phyloP scores from a whole-genome alignment of 2,797 vertebrate genomes.

The Etheostoma perlongum region DNA sequence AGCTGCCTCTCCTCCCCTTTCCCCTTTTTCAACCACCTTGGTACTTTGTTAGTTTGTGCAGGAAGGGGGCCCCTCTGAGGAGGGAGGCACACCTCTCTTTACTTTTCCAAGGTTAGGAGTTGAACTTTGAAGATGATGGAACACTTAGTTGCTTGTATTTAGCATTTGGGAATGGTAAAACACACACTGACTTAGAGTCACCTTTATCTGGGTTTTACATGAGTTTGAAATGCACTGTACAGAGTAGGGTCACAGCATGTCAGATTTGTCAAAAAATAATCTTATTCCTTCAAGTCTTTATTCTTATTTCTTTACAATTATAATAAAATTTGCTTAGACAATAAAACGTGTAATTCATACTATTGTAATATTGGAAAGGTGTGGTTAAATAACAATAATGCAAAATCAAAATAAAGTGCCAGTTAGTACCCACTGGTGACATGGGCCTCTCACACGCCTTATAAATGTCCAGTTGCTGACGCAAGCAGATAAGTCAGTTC shows the following conservation, averaged over 20 bases:
- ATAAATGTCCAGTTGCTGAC: slow-evolving; percentile 43
- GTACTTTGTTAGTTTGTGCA: slow-evolving; percentile 42
- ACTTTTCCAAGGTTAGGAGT: slow-evolving; percentile 49
- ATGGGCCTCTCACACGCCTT: slow-evolving; percentile 17
- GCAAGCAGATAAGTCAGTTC: slow-evolving; percentile 46
- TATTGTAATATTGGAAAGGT: not conserved
- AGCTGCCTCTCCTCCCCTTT: slow-evolving; percentile 2
- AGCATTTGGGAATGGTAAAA: slow-evolving; percentile 21
- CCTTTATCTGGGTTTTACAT: not conserved
- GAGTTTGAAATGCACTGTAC: slow-evolving; percentile 4
- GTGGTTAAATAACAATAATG: not conserved
- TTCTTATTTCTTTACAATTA: not conserved
- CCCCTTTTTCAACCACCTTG: slow-evolving; percentile 39
- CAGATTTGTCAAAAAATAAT: not conserved
- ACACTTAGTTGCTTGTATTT: slow-evolving; percentile 45
- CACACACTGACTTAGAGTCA: not conserved
- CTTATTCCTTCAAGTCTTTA: no score
- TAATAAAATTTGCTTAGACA: not conserved
- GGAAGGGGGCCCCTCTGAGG: slow-evolving; percentile 57
- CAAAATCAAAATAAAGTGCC: not conserved
- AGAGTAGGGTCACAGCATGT: not conserved
- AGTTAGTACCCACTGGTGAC: not conserved
- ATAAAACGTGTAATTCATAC: not conserved
- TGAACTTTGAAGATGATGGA: slow-evolving; percentile 28
- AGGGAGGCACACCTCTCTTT: slow-evolving; percentile 51